A percentile compares a stretch with the other conserved stretches of the same genome.
Evolutionary conservation across 2,113 vertebrate genomes (phyloP).

Genomic region (Mesoclemmys tuberculata): DNA sequence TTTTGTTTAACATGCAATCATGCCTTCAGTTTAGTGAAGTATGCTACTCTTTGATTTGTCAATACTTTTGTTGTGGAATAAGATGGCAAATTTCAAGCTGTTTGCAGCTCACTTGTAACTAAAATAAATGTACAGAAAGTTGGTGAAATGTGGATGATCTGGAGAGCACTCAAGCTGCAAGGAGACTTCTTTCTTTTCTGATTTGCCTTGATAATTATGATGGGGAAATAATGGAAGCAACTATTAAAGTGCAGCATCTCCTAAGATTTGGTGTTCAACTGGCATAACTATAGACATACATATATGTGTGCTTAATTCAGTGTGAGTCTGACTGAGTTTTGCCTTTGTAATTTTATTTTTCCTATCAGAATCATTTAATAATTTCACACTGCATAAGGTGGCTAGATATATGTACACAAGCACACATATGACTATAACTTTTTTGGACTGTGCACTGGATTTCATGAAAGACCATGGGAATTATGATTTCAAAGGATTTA

Average conservation of each 20-base stretch:
- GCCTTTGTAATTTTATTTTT: background rate
- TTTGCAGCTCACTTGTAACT: background rate
- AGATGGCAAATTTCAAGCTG: background rate
- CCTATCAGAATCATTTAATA: background rate
- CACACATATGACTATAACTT: accelerated
- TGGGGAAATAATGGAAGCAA: background rate
- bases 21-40: background rate
- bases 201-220: background rate
- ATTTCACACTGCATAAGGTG: background rate
- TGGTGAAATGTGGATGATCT: background rate
- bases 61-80: background rate
- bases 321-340: accelerated
- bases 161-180: background rate
- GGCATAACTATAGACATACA: accelerated
- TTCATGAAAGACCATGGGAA: background rate
- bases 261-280: background rate
- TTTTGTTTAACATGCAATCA: background rate
- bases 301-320: background rate
- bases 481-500: background rate
- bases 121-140: background rate
- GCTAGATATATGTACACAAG: background rate
- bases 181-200: background rate
- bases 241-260: background rate
- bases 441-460: background rate
- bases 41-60: background rate